Evolutionary conservation across 2,113 vertebrate genomes (phyloP).

Genomic region (Lampris incognitus): DNA sequence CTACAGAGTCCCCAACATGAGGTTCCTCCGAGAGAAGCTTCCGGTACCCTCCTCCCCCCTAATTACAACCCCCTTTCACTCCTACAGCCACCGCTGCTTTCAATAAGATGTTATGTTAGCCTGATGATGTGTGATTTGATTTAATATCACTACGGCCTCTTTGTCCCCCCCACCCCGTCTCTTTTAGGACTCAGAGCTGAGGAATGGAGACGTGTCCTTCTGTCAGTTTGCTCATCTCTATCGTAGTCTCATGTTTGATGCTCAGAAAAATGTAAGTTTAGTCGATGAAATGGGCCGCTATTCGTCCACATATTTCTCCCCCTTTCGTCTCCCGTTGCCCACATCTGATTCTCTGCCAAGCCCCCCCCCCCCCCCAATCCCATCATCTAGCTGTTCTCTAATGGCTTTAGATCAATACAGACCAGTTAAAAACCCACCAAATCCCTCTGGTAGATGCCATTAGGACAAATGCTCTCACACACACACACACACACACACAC

Average conservation of each 20-base stretch:
- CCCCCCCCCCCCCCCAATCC: slow-evolving; percentile 41
- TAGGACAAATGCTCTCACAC: slow-evolving; percentile 60
- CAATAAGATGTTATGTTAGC: background rate
- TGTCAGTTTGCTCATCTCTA: slow-evolving; percentile 96
- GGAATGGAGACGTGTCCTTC: slow-evolving; percentile 93
- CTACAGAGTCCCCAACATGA: slow-evolving; percentile 98
- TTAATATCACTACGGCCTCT: background rate
- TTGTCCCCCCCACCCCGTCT: background rate
- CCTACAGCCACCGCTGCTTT: slow-evolving; percentile 17
- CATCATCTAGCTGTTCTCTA: slow-evolving; percentile 73
- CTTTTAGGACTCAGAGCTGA: slow-evolving; percentile 92
- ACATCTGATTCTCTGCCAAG: slow-evolving; percentile 50
- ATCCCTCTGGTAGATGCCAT: slow-evolving; percentile 75
- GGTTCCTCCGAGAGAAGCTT: slow-evolving; percentile 94
- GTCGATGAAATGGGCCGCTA: slow-evolving; percentile 16
- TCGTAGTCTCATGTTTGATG: slow-evolving; percentile 95
- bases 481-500: slow-evolving; percentile 28
- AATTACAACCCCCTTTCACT: slow-evolving; percentile 15
- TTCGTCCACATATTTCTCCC: slow-evolving; percentile 1
- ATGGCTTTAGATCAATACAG: slow-evolving; percentile 82
- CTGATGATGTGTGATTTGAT: slow-evolving; percentile 20
- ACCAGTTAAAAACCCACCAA: slow-evolving; percentile 73
- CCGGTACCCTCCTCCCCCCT: slow-evolving; percentile 81
- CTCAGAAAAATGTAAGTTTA: slow-evolving; percentile 91
- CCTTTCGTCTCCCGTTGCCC: slow-evolving; percentile 37